Base-by-base conservation (phyloP, 2,113 vertebrate species). In the Grallaria varia region DNA sequence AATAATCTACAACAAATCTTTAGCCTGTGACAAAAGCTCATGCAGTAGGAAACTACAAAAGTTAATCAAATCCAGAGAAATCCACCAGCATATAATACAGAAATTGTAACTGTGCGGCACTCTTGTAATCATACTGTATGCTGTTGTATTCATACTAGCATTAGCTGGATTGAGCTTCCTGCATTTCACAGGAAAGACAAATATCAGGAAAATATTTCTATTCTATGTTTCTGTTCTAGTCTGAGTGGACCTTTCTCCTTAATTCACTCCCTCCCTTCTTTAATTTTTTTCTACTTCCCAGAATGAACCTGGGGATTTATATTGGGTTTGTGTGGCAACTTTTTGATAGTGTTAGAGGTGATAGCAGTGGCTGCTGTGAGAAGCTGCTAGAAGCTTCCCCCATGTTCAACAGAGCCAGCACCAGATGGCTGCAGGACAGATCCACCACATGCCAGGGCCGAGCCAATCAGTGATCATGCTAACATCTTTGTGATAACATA, bases 221-320 rank as follows among this genome's bases (percentile, higher is more conserved):
- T 58, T 62, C 21, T 18, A 11, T 59, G 2, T 76, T 90, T 71
- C 21, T 59, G 6, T 77, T 73, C 13, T 73, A 9, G 69, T 85
- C 6, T 56, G 11, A 45, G 9, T 37, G 17, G 60, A 35, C 1
- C 4, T 50, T 37, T 47, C 16, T 45, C 55, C 8, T 40, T 56
- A 69, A 47, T 40, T 73, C 4, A 6, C 31, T 66, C 17, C 2
- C 2, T 0, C 0, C 18, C 4, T 37, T 35, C 25, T 23, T 7
- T 30, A 7, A 28, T 27, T 12, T 42, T 52, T 17, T 0, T 8
- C 4, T 14, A 27, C 6, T 21, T 5, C 2, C 5, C 2, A 40
- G 19, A 53, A 84, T 8, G 14, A 53, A 62, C 4, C 18, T 62
- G 24, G 30, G 13, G 16, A 45, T 39, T 82, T 53, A 6, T 62